Percentiles rank a stretch among this genome's conserved stretches.
Evolutionary conservation across 2,888 invertebrate species (phyloP).

Genomic region (Villa cingulata): DNA sequence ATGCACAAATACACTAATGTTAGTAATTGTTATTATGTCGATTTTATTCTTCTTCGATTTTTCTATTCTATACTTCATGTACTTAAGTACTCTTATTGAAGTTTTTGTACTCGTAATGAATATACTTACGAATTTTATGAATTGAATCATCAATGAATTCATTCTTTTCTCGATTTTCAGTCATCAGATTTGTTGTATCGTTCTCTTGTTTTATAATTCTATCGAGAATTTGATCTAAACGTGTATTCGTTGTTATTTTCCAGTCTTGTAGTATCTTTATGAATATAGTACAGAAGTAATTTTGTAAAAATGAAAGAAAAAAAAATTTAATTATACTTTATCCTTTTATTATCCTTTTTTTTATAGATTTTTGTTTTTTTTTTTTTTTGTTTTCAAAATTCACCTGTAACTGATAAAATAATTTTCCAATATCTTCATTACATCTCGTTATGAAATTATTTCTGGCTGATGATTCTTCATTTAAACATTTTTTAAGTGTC

Average conservation of each 20-base stretch:
- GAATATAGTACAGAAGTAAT: too few species aligned
- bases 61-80: too few species aligned
- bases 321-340: background rate
- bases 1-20: too few species aligned
- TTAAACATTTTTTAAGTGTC: constrained; percentile 38
- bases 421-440: constrained; percentile 40
- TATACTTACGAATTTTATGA: constrained; percentile 3
- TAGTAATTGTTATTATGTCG: too few species aligned
- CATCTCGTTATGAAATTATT: constrained; percentile 41
- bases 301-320: background rate
- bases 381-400: background rate
- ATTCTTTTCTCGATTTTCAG: constrained; percentile 2
- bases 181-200: constrained; percentile 4
- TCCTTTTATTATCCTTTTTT: background rate
- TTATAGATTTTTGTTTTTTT: too few species aligned
- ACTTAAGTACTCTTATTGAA: too few species aligned
- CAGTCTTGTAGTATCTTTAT: constrained; percentile 11
- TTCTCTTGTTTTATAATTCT: constrained; percentile 8
- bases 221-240: constrained; percentile 10
- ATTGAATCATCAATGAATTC: constrained; percentile 2
- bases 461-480: constrained; percentile 40
- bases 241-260: constrained; percentile 4
- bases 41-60: too few species aligned
- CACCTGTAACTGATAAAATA: constrained; percentile 36
- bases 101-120: background rate